phyloP scores from a whole-genome alignment of 2,888 invertebrate species.

The Trissonchulus latispiculum region DNA sequence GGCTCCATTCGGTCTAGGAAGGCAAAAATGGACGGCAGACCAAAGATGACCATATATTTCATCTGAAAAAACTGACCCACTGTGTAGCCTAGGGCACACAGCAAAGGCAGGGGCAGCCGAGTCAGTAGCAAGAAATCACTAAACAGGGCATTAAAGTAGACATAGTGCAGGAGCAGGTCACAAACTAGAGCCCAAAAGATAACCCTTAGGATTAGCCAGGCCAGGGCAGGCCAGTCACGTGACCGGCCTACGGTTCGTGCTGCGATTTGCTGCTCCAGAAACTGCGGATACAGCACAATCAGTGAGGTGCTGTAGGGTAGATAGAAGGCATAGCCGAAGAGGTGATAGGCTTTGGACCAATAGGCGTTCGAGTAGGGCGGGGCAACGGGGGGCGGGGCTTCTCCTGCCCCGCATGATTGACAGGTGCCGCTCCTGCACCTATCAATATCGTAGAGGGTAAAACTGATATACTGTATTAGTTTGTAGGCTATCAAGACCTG shows the following conservation, averaged over 20 bases:
- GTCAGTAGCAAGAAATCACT: slow-evolving; percentile 50
- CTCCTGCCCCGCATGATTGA: neutral
- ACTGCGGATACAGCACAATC: slow-evolving; percentile 20
- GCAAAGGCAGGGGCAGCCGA: neutral
- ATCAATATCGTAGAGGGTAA: slow-evolving; percentile 6
- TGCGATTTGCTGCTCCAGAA: neutral
- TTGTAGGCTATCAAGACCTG: slow-evolving; percentile 22
- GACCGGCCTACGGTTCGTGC: neutral
- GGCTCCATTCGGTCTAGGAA: neutral
- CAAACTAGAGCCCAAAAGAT: slow-evolving; percentile 60
- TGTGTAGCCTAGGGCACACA: slow-evolving; percentile 52
- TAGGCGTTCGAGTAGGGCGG: neutral
- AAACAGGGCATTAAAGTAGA: slow-evolving; percentile 68
- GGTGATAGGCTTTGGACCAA: neutral
- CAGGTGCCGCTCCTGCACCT: neutral
- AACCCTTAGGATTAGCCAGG: slow-evolving; percentile 48
- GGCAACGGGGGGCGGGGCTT: neutral
- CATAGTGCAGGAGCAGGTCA: slow-evolving; percentile 60
- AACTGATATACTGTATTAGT: slow-evolving; percentile 24
- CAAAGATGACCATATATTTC: slow-evolving; percentile 15
- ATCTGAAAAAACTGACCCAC: slow-evolving; percentile 63
- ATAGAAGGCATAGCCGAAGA: slow-evolving; percentile 17
- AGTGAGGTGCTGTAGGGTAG: slow-evolving; percentile 18
- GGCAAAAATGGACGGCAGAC: slow-evolving; percentile 8
- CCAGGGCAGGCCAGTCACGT: neutral